These are phyloP conservation scores for Elachura formosa DNA, from an alignment of 2,113 vertebrate genomes.

Conservation along the genomic window DNA sequence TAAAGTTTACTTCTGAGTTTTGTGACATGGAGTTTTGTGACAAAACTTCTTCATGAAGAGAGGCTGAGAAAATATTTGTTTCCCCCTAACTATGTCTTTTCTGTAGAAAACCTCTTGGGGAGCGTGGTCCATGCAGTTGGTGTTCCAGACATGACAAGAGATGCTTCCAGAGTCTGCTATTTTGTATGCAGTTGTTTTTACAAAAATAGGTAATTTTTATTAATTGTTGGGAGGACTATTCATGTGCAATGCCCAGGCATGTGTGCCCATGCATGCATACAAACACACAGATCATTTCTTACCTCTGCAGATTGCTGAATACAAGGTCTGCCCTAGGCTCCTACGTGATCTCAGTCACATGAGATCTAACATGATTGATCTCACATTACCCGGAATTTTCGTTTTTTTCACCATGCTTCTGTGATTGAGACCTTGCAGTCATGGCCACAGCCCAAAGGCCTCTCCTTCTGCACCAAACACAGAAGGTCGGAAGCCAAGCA, in stretches of 20 bases:
- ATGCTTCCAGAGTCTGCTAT: neutral
- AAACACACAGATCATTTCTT: neutral
- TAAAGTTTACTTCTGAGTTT: neutral
- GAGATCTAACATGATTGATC: no score
- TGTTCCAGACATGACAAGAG: neutral
- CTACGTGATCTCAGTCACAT: no score
- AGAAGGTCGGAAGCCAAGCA: neutral
- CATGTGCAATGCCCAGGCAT: fast-evolving
- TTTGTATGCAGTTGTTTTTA: neutral
- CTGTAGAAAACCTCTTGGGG: neutral
- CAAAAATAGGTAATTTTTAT: neutral
- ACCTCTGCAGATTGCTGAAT: neutral
- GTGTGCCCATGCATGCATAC: no score
- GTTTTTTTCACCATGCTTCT: fast-evolving
- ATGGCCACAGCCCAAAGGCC: fast-evolving
- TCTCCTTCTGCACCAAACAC: neutral
- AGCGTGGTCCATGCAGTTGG: neutral
- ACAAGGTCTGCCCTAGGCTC: neutral
- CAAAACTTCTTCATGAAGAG: neutral
- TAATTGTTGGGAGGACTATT: neutral
- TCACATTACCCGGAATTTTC: neutral
- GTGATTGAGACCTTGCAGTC: neutral
- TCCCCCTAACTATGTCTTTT: neutral
- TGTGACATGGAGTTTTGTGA: neutral
- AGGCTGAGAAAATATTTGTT: neutral